phyloP scores from a whole-genome alignment of 2,113 vertebrate species.

The Symphodus melops region DNA sequence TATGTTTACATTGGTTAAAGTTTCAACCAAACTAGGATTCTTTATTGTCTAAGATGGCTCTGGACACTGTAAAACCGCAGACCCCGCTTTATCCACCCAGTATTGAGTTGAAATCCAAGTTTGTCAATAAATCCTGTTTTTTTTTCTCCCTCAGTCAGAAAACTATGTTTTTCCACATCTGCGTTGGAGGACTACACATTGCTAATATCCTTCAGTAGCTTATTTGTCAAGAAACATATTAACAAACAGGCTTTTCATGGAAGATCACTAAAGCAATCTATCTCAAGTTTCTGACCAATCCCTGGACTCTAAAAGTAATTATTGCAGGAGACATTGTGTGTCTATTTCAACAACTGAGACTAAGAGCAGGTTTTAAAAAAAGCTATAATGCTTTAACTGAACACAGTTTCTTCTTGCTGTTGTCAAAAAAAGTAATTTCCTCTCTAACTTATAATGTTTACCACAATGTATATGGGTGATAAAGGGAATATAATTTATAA shows the following conservation, averaged over 20 bases:
- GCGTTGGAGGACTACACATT: conserved; percentile 42
- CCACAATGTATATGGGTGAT: conserved; percentile 6
- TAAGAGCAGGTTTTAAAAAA: conserved; percentile 20
- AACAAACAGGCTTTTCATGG: conserved; percentile 47
- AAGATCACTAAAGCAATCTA: conserved; percentile 67
- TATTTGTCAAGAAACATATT: conserved; percentile 66
- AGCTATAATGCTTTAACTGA: neutral
- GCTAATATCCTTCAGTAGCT: conserved; percentile 56
- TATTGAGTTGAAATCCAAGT: conserved; percentile 64
- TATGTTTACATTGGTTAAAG: conserved; percentile 75
- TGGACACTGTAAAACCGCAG: conserved; percentile 54
- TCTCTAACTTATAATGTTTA: neutral
- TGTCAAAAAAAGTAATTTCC: conserved; percentile 6
- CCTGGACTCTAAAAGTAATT: conserved; percentile 44
- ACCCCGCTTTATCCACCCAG: conserved; percentile 32
- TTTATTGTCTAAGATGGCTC: conserved; percentile 51
- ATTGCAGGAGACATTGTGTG: conserved; percentile 43
- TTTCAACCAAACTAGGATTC: conserved; percentile 37
- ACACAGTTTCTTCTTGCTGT: neutral
- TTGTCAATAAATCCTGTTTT: conserved; percentile 61
- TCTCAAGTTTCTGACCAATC: conserved; percentile 45
- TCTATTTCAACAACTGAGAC: conserved; percentile 39
- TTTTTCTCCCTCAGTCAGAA: conserved; percentile 50
- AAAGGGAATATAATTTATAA: conserved; percentile 5
- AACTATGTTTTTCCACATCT: conserved; percentile 61